A percentile compares a stretch with the other conserved stretches of the same genome.
These are phyloP conservation scores for Thumatha senex DNA, from an alignment of 2,888 invertebrate genomes.

Conservation along the genomic window DNA sequence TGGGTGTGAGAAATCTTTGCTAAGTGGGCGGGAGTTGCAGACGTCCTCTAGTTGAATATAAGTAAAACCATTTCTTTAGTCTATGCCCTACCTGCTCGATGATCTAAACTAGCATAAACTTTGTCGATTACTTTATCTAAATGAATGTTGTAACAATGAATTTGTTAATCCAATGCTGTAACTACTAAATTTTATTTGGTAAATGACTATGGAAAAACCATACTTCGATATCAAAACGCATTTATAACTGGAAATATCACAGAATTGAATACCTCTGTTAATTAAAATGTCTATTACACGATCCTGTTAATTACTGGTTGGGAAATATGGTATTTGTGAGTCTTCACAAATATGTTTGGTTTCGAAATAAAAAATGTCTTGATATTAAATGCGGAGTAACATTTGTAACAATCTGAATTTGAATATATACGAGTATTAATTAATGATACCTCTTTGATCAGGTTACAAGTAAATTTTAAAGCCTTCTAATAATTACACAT, in stretches of 20 bases:
- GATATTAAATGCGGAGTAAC: background rate
- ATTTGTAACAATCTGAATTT: background rate
- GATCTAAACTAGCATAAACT: too few species aligned
- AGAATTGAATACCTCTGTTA: constrained; percentile 21
- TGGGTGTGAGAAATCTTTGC: too few species aligned
- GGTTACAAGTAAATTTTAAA: background rate
- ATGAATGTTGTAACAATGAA: too few species aligned
- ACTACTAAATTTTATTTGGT: constrained; percentile 10
- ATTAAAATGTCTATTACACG: constrained; percentile 32
- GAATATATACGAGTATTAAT: background rate
- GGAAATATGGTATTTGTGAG: constrained; percentile 5
- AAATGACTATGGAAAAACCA: constrained; percentile 19
- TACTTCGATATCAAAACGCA: constrained; percentile 5
- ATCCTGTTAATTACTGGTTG: constrained; percentile 19
- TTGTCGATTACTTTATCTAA: too few species aligned
- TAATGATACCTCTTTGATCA: background rate
- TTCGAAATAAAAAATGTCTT: background rate
- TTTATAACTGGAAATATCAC: constrained; percentile 22
- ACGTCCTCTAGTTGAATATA: too few species aligned
- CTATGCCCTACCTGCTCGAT: too few species aligned
- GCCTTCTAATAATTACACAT: background rate
- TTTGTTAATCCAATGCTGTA: too few species aligned
- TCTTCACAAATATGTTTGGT: background rate
- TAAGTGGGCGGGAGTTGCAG: too few species aligned
- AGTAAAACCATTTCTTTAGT: too few species aligned